Evolutionary conservation across 2,113 vertebrate genomes (phyloP).

Genomic region (Oxyruncus cristatus): DNA sequence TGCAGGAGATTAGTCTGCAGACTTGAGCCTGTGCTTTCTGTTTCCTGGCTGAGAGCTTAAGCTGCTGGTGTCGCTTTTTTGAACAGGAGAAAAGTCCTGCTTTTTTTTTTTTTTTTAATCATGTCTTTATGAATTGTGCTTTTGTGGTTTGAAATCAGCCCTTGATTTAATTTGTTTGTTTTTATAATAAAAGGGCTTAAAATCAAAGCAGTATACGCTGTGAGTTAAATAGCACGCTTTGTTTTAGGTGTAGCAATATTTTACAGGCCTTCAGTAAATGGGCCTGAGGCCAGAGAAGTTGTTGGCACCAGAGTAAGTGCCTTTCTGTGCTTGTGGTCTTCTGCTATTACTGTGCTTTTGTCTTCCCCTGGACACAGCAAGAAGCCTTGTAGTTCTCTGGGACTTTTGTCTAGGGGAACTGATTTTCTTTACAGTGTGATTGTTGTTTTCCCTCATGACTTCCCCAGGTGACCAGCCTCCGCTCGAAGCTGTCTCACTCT

Average conservation of each 20-base stretch:
- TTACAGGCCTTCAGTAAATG: neutral
- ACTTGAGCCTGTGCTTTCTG: neutral
- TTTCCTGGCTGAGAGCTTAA: neutral
- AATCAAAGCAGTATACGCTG: neutral
- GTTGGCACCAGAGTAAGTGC: neutral
- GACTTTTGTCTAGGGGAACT: neutral
- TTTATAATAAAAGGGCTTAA: neutral
- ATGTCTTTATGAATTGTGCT: neutral
- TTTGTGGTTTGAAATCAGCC: neutral
- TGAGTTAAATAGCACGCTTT: neutral
- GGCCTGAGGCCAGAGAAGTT: neutral
- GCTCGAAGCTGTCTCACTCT: conserved; percentile 66
- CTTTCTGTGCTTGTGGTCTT: neutral
- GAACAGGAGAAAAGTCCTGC: neutral
- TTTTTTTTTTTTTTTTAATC: neutral
- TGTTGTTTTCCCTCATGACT: neutral
- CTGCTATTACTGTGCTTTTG: neutral
- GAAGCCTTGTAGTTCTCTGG: neutral
- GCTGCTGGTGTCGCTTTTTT: neutral
- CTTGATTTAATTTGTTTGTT: neutral
- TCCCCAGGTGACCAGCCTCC: conserved; percentile 71
- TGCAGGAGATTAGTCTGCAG: neutral
- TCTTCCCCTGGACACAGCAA: neutral
- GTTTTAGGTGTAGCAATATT: neutral
- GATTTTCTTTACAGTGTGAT: neutral